These are phyloP conservation scores for Dicranocentrus wangi DNA, from an alignment of 2,888 invertebrate genomes.

Conservation along the genomic window DNA sequence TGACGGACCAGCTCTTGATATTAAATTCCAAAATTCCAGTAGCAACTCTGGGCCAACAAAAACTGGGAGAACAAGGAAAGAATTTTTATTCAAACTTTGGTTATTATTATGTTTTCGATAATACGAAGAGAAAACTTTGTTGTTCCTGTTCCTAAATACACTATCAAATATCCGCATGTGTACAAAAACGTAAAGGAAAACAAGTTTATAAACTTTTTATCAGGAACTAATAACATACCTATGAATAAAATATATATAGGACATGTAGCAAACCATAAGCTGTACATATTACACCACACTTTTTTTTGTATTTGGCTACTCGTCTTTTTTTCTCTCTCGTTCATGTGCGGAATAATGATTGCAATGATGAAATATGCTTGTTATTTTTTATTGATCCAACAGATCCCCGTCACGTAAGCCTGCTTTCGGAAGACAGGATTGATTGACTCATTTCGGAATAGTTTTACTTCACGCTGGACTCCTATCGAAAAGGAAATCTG, in stretches of 20 bases:
- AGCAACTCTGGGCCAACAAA: slow-evolving; percentile 11
- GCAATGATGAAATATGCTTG: slow-evolving; percentile 45
- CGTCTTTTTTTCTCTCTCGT: neutral
- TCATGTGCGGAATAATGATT: slow-evolving; percentile 23
- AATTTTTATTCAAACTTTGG: slow-evolving; percentile 38
- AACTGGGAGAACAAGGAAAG: slow-evolving; percentile 12
- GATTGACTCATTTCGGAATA: slow-evolving; percentile 38
- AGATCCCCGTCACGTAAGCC: neutral
- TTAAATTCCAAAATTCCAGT: slow-evolving; percentile 43
- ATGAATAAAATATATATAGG: neutral
- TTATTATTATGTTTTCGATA: slow-evolving; percentile 30
- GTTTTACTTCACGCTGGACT: neutral
- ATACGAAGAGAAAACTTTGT: slow-evolving; percentile 5
- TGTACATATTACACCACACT: no score
- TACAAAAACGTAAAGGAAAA: no score
- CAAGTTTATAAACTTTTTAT: slow-evolving; percentile 6
- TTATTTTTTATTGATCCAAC: slow-evolving; percentile 54
- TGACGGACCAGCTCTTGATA: slow-evolving; percentile 19
- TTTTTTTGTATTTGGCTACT: no score
- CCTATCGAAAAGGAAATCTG: neutral
- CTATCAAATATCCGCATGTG: no score
- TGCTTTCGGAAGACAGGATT: slow-evolving; percentile 24
- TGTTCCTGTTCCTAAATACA: no score
- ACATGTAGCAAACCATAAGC: neutral
- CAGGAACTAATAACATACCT: neutral